Percentiles rank a stretch among this genome's conserved stretches.
Evolutionary conservation across 2,113 vertebrate species (phyloP).

Genomic region (Labeo catla): DNA sequence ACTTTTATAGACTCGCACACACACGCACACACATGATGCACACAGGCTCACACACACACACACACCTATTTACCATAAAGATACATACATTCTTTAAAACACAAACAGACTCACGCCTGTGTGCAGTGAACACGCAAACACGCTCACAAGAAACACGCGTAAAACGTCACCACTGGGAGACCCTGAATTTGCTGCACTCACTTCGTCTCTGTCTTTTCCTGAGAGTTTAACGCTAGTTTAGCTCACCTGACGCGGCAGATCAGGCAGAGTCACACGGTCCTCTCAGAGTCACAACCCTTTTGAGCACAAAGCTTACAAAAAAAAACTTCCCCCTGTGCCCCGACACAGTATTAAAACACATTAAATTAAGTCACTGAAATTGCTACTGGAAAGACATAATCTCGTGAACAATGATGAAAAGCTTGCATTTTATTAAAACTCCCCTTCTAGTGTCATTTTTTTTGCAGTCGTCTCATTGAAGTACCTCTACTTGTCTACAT

Average conservation of each 20-base stretch:
- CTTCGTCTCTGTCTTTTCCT: conserved; percentile 68
- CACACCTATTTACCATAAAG: conserved; percentile 26
- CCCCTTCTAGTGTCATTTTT: conserved; percentile 62
- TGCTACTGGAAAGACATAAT: conserved; percentile 68
- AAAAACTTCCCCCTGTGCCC: conserved; percentile 38
- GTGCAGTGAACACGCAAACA: conserved; percentile 16
- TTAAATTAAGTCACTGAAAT: conserved; percentile 61
- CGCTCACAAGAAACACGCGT: conserved; percentile 35
- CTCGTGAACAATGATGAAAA: conserved; percentile 47
- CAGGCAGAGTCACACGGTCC: conserved; percentile 55
- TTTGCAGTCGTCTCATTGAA: conserved; percentile 67
- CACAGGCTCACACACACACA: conserved; percentile 47
- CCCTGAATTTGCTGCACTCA: conserved; percentile 72
- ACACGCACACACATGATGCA: conserved; percentile 5
- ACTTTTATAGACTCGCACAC: conserved; percentile 59
- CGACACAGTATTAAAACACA: conserved; percentile 46
- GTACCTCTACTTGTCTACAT: conserved; percentile 52
- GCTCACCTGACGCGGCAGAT: conserved; percentile 54
- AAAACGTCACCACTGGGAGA: conserved; percentile 66
- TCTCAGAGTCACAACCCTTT: conserved; percentile 57
- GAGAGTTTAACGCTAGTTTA: conserved; percentile 66
- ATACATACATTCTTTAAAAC: conserved; percentile 40
- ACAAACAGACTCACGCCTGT: conserved; percentile 25
- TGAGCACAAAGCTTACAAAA: conserved; percentile 36
- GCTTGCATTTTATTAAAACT: conserved; percentile 57